Base-by-base conservation (phyloP, 2,888 invertebrate genomes). In the Amorpha juglandis region DNA sequence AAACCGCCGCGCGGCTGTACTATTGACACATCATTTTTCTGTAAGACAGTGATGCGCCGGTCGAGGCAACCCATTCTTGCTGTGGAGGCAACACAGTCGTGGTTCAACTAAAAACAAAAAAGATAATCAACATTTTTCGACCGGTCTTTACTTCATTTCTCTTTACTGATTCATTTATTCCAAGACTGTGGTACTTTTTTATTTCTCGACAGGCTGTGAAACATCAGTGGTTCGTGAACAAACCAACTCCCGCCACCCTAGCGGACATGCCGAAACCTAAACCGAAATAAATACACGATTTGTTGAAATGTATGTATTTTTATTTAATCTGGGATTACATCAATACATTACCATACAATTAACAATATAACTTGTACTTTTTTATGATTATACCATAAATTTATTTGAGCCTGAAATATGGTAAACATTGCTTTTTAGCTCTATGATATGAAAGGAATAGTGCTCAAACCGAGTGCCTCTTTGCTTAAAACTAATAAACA, bases 221-320 rank as follows among this genome's bases (percentile, higher is more conserved):
- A 62, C 96, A 97, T 83, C 89, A 90, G 16, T 98, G 97, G 93
- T 97, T 98, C 85, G 94, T 94, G 78, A 94, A 93, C 0, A 92
- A 94, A 68, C 97, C 97, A 0, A 87, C 94, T 35, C 95, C 96
- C 6, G 95, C 96, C 38, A 78, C 94, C 7, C 84, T 96, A 72
- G 89, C 94, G 62, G 95, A 96, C 67, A 94, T 97, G 93, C 96
- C 97, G 2, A 95, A 95, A 81, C 96, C 96, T 1, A 86, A 73
- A 74, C 45, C 81, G 76, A 65, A 71, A 71, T 65, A 68, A 76
- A 73, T 72, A 77, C 71, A 72, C 67, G 69, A 71, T 73, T 70
- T 67, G 72, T 64, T 68, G 70, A 68, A 65, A 67, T 63, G 65
- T 73, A 82, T 80, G 74, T 79, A 78, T 78, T 84, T 85, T 82